Evolutionary conservation across 2,797 vertebrate genomes (phyloP).

Genomic region (Tragelaphus oryx): DNA sequence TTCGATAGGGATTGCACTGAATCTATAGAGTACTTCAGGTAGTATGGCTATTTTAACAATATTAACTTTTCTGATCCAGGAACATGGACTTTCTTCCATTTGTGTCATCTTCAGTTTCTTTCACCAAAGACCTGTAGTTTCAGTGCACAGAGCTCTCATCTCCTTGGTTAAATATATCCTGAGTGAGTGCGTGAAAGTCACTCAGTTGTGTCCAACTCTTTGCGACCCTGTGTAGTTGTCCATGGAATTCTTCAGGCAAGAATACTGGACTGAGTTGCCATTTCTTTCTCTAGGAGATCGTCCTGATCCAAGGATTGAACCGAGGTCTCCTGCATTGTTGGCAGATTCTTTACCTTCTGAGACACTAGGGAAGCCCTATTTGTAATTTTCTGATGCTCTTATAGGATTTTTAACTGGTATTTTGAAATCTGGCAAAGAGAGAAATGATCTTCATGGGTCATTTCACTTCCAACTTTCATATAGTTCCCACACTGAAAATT

Average conservation of each 20-base stretch:
- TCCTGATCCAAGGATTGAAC: neutral
- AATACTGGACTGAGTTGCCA: neutral
- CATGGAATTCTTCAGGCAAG: neutral
- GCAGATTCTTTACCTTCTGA: neutral
- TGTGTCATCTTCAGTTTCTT: neutral
- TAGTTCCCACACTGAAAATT: neutral
- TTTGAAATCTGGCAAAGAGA: constrained; percentile 22
- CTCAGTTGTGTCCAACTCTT: neutral
- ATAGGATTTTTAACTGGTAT: neutral
- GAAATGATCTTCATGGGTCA: neutral
- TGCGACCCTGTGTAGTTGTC: neutral
- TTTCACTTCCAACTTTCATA: neutral
- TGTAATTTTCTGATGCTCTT: neutral
- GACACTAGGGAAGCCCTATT: neutral
- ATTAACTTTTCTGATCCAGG: neutral
- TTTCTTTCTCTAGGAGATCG: neutral
- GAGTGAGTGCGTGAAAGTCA: neutral
- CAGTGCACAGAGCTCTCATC: neutral
- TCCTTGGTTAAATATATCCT: neutral
- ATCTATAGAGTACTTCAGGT: neutral
- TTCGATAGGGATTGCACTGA: neutral
- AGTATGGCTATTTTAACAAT: neutral
- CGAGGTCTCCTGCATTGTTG: neutral
- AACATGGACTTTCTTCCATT: neutral
- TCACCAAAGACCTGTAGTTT: neutral